A percentile compares a stretch with the other conserved stretches of the same genome.
These are phyloP conservation scores for Hozukius guyotensis DNA, from an alignment of 2,797 vertebrate genomes.

Conservation along the genomic window DNA sequence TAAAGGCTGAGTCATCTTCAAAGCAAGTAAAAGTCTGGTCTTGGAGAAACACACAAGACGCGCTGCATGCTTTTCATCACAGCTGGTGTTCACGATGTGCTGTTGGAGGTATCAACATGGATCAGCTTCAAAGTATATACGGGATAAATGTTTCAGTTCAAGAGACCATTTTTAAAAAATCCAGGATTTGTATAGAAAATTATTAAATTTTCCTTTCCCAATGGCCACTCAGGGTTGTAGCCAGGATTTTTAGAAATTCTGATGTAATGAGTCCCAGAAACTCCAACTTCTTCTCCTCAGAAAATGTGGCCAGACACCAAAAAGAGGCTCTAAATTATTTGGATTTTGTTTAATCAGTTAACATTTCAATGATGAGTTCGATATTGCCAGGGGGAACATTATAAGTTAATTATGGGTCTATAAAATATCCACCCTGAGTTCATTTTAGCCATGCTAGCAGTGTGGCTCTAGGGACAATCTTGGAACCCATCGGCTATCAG, in stretches of 20 bases:
- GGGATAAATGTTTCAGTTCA: not conserved
- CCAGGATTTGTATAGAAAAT: not conserved
- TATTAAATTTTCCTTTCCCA: not conserved
- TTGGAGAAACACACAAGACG: not conserved
- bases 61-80: not conserved
- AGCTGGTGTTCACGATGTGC: not conserved
- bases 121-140: not conserved
- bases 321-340: not conserved
- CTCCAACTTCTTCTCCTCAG: not conserved
- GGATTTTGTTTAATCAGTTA: not conserved
- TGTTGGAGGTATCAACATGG: not conserved
- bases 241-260: not conserved
- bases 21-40: not conserved
- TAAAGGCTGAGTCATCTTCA: conserved; percentile 21
- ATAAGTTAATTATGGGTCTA: not conserved
- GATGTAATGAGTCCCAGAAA: not conserved
- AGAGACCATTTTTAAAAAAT: not conserved
- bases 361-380: not conserved
- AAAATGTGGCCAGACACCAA: not conserved
- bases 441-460: not conserved
- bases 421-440: not conserved
- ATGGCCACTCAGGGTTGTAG: not conserved
- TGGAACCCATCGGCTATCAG: no score
- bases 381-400: not conserved
- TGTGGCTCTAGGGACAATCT: not conserved